Conservation (phyloP, 2,797 vertebrate genomes). For the Cirrhinus molitorella region DNA sequence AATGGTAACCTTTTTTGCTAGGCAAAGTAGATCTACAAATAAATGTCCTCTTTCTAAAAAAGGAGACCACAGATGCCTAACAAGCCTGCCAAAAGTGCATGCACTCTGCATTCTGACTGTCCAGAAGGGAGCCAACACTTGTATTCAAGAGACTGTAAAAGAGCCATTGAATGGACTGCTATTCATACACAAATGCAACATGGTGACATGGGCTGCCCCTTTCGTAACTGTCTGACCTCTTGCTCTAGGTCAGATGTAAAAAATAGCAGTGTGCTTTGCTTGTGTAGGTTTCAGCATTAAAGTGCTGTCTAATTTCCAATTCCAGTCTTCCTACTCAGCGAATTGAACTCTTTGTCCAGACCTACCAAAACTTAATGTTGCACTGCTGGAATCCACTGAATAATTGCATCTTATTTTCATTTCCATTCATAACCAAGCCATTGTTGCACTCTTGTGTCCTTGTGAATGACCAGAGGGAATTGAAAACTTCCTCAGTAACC, state of each 20-base stretch:
- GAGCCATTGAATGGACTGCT: conserved; percentile 71
- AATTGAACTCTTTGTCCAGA: background rate
- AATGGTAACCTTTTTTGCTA: background rate
- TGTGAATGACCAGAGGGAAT: conserved; percentile 74
- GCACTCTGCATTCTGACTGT: conserved; percentile 42
- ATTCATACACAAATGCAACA: conserved; percentile 81
- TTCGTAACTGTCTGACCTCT: conserved; percentile 66
- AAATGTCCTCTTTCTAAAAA: conserved; percentile 7
- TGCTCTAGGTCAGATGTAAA: conserved; percentile 35
- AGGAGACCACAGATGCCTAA: conserved; percentile 37
- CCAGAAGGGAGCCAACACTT: conserved; percentile 43
- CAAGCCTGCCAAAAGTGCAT: conserved; percentile 39
- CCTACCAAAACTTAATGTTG: conserved; percentile 3
- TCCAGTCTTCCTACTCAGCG: background rate
- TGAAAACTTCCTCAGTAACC: conserved; percentile 76
- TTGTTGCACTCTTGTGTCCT: conserved; percentile 71
- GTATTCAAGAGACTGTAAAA: conserved; percentile 66
- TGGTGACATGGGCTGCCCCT: conserved; percentile 67
- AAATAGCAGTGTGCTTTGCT: background rate
- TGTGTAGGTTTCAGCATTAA: background rate
- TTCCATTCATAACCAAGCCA: conserved; percentile 58
- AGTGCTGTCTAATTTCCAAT: background rate
- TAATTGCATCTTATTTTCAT: conserved; percentile 63
- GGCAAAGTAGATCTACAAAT: background rate
- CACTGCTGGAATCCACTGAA: conserved; percentile 51